These are phyloP conservation scores for Rhea americana DNA, from an alignment of 2,113 vertebrate genomes.

Conservation along the genomic window DNA sequence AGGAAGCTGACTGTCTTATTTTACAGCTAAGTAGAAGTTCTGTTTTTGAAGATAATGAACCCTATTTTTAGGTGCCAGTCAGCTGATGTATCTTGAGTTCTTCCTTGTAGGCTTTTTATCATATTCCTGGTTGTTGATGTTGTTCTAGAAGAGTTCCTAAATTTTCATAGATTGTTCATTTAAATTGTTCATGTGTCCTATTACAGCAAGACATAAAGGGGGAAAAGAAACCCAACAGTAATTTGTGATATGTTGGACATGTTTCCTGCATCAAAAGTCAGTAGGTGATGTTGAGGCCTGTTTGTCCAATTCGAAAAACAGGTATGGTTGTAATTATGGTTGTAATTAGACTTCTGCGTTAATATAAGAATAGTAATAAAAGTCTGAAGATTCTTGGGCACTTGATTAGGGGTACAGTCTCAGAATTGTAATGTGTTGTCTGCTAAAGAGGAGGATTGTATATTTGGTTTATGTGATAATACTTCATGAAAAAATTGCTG, in stretches of 20 bases:
- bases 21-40: background rate
- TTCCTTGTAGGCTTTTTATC: background rate
- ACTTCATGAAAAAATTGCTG: background rate
- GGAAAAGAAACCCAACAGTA: slow-evolving; percentile 22
- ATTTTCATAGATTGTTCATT: slow-evolving; percentile 39
- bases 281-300: slow-evolving; percentile 50
- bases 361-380: background rate
- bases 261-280: slow-evolving; percentile 46
- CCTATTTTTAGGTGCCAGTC: background rate
- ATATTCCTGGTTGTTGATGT: background rate
- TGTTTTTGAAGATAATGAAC: background rate
- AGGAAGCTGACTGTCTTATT: background rate
- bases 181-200: slow-evolving; percentile 52
- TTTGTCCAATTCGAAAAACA: slow-evolving; percentile 56
- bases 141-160: slow-evolving; percentile 1
- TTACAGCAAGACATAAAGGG: slow-evolving; percentile 48
- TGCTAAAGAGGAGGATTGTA: background rate
- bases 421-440: background rate
- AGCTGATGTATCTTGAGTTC: background rate
- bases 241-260: slow-evolving; percentile 47
- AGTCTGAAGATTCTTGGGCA: background rate
- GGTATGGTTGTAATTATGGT: slow-evolving; percentile 12
- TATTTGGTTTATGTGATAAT: background rate
- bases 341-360: slow-evolving; percentile 7
- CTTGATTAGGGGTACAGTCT: background rate